Conservation (phyloP, 2,888 invertebrate species). For the Zonitis immaculata region DNA sequence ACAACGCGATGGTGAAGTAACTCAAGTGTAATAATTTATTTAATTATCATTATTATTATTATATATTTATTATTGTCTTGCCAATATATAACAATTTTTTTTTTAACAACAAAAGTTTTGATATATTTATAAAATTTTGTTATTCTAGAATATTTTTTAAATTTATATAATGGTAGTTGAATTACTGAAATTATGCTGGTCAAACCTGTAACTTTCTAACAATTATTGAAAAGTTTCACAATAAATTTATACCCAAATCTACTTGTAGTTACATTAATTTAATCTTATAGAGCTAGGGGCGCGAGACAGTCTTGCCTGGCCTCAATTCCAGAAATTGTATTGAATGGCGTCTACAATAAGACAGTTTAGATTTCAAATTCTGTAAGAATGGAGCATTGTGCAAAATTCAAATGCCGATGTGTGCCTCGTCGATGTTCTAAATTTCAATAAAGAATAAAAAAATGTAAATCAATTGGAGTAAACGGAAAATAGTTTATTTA, state of each 20-base stretch:
- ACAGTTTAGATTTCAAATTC: no score
- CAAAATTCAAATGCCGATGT: no score
- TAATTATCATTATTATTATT: constrained; percentile 8
- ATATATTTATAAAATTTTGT: constrained; percentile 18
- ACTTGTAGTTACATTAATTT: no score
- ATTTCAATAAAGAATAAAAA: no score
- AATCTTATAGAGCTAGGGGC: no score
- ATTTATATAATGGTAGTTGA: constrained; percentile 1
- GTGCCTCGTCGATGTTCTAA: no score
- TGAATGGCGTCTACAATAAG: no score
- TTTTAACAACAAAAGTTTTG: constrained; percentile 11
- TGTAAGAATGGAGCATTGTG: no score
- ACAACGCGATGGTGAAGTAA: constrained; percentile 45
- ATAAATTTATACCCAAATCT: constrained; percentile 12
- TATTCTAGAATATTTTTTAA: constrained; percentile 12
- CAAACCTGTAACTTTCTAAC: constrained; percentile 10
- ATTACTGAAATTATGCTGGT: constrained; percentile 2
- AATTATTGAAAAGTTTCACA: constrained; percentile 18
- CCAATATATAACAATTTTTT: constrained; percentile 18
- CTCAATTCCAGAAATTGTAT: no score
- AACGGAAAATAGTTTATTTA: no score
- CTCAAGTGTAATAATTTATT: constrained; percentile 34
- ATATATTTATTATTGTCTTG: constrained; percentile 35
- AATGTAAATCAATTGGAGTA: no score
- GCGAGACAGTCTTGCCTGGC: no score